phyloP scores from a whole-genome alignment of 2,797 vertebrate species.

The Paguma larvata region DNA sequence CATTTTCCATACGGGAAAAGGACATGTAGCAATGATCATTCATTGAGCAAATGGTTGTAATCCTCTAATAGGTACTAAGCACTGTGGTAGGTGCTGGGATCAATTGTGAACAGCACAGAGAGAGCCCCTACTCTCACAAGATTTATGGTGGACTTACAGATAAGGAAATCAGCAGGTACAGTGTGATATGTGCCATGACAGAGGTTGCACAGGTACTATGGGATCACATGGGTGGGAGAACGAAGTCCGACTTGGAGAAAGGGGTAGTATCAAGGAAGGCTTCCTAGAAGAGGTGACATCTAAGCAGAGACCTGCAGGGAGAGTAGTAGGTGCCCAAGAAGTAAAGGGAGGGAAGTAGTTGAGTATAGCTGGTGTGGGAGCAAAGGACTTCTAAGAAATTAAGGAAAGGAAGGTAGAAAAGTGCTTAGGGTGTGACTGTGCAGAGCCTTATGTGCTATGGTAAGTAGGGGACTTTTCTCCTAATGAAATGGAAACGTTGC shows the following conservation, averaged over 20 bases:
- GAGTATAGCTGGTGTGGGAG: background rate
- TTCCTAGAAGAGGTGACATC: background rate
- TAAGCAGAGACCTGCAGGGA: background rate
- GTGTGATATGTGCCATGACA: fast-evolving
- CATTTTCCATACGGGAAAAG: background rate
- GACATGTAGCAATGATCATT: background rate
- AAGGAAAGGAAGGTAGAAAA: background rate
- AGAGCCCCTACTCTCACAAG: background rate
- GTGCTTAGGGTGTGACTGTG: fast-evolving
- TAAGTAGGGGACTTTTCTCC: background rate
- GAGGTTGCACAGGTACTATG: background rate
- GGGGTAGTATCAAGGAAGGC: background rate
- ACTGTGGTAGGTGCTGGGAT: background rate
- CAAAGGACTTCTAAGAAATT: background rate
- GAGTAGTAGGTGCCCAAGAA: background rate
- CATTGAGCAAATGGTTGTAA: background rate
- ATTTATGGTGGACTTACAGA: background rate
- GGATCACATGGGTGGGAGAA: background rate
- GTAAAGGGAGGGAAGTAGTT: background rate
- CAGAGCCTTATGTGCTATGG: background rate
- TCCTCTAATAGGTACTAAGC: background rate
- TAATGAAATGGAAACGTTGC: background rate
- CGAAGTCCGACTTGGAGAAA: background rate
- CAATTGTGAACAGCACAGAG: background rate
- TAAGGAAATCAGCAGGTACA: background rate